Percentiles rank a stretch among this genome's conserved stretches.
Evolutionary conservation across 2,113 vertebrate species (phyloP).

Genomic region (Agelaius phoeniceus): DNA sequence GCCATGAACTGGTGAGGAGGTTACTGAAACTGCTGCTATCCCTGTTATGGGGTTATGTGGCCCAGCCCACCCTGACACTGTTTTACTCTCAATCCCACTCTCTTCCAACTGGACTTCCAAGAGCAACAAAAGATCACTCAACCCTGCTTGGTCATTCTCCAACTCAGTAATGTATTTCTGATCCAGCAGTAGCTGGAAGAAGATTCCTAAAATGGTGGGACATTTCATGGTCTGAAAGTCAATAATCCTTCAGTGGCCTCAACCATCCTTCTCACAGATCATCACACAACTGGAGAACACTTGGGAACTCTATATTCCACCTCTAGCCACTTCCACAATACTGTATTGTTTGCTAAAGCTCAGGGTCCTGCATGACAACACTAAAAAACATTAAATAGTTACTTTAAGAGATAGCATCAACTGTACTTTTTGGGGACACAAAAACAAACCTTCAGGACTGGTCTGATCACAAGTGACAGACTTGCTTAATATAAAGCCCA

Average conservation of each 20-base stretch:
- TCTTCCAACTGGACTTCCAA: not conserved
- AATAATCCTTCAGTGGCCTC: not conserved
- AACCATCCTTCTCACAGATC: not conserved
- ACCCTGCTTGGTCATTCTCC: not conserved
- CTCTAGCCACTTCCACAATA: not conserved
- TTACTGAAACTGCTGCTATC: not conserved
- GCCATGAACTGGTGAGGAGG: not conserved
- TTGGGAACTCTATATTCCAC: not conserved
- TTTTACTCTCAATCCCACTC: not conserved
- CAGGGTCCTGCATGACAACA: not conserved
- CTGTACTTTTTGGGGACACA: not conserved
- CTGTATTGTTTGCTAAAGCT: not conserved
- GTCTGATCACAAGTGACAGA: not conserved
- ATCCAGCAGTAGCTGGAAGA: not conserved
- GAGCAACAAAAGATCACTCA: not conserved
- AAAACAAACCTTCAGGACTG: not conserved
- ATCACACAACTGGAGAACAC: not conserved
- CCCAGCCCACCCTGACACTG: not conserved
- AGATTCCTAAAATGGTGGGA: not conserved
- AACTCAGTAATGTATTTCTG: not conserved
- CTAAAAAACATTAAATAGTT: not conserved
- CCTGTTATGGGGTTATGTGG: not conserved
- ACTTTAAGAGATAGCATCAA: not conserved
- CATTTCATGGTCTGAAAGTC: not conserved
- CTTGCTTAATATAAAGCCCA: not conserved